Evolutionary conservation across 2,888 invertebrate species (phyloP), one percentile per base, ranked within the genome.

Genomic region (Harmothoe impar): DNA sequence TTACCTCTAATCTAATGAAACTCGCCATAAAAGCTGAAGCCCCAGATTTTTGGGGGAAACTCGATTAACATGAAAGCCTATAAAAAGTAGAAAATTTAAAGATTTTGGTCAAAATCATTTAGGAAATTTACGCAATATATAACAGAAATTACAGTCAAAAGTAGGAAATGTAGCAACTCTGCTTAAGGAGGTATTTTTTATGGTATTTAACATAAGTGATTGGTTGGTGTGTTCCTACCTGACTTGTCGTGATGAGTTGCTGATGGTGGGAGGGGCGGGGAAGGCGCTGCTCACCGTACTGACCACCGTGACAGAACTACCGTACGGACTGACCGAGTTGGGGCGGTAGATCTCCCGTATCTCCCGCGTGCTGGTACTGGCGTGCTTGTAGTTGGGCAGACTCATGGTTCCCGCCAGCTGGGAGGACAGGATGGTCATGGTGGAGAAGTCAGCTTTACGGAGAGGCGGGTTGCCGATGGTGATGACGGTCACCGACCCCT

Each of bases 401-500:
- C 33, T 86, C 86, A 86, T 90, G 89, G 90, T 78, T n/a, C 56
- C 52, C 52, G 91, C 43, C n/a, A 89, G 72, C n/a, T 72, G 89
- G n/a, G 88, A 88, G 17, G 91, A 62, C 52, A 90, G 72, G 72
- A 91, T 68, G 33, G 90, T 89, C 56, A 90, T 84, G 33, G 56
- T 62, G 88, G 84, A 86, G 94, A 94, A 20, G 93, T 93, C 31
- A 93, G 90, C 56, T 93, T 93, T 29, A 93, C 31, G 54, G 17
- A 86, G 86, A 3, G 86, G 93, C 23, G 94, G 94, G 92, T 95
- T 94, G 31, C 95, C 95, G 5, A 95, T 94, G 0, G 94, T 95
- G 91, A 95, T 95, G 68, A 95, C 94, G 0, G 95, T 95, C 56
- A 95, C 94, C 0, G 94, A 94, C 20, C 95, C 95, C 91, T 95